Base-by-base conservation (phyloP, 2,797 vertebrate genomes). In the Gila robusta region DNA sequence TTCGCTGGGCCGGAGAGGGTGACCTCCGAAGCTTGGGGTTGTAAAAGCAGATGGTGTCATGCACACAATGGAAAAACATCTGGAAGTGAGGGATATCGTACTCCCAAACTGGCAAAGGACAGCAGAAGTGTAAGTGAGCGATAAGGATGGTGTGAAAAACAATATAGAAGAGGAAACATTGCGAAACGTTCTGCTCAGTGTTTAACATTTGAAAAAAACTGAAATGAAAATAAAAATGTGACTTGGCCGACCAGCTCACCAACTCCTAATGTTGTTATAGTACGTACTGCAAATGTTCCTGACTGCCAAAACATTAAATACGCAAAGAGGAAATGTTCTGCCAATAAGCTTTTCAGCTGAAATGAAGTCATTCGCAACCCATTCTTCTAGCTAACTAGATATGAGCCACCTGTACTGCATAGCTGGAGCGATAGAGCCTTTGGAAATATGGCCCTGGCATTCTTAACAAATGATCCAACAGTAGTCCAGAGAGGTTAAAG, bases 21-120 rank as follows among this genome's bases (percentile, higher is more conserved):
- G 83, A 79, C 66, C 69, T 69, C 47, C 12, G 9, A 49, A 52
- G 56, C 32, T 64, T 3, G 9, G 26, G 74, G 76, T 71, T 85
- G 67, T 80, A 72, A 70, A 80, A 80, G 77, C 83, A 85, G 76
- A 85, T 80, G 73, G 77, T 72, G 77, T 79, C 76, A 85, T 79
- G 28, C 54, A 78, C 62, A 78, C 54, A 79, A 72, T 72, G 66
- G 83, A 80, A 85, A 85, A 39, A 71, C 3, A 0, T 85, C 52
- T 79, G 76, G 37, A 85, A 85, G 52, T 59, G 39, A 79, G 21
- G 37, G 77, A 84, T 70, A 69, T 70, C n/a, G 0, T 44, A 78
- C 28, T 76, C 72, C 23, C 82, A 84, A 67, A 69, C 49, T 69
- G 64, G 73, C 47, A 69, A 26, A 67, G 73, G 35, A 78, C n/a